Conservation (phyloP, 2,888 invertebrate species). For the Horisme vitalbata region DNA sequence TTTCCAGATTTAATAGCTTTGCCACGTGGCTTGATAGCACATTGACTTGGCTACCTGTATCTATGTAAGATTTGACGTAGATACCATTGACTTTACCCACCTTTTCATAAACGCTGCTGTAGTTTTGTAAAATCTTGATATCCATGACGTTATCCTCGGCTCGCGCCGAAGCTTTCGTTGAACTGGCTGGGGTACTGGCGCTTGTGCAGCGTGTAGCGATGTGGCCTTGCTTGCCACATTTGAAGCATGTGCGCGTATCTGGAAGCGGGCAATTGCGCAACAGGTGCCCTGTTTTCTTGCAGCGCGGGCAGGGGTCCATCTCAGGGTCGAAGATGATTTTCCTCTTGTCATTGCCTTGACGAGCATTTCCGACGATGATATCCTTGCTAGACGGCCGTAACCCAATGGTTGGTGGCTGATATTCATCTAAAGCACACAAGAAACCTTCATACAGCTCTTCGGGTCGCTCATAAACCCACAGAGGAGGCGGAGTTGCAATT, state of each 20-base stretch:
- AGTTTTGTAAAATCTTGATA: not conserved
- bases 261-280: not conserved
- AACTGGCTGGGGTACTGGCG: not conserved
- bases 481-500: no score
- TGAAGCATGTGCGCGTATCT: not conserved
- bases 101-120: slow-evolving; percentile 18
- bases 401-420: slow-evolving; percentile 5
- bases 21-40: not conserved
- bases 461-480: slow-evolving; percentile 26
- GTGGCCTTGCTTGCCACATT: not conserved
- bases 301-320: not conserved
- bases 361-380: no score
- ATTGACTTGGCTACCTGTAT: slow-evolving; percentile 1
- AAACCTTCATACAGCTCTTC: slow-evolving; percentile 35
- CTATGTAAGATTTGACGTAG: slow-evolving; percentile 14
- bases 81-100: slow-evolving; percentile 29
- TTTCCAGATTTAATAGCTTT: not conserved
- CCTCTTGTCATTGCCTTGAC: not conserved
- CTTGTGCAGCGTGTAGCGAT: not conserved
- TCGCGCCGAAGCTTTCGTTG: not conserved
- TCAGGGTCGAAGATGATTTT: not conserved
- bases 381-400: no score
- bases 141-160: not conserved
- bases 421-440: slow-evolving; percentile 34
- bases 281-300: not conserved